Percentiles rank a stretch among this genome's conserved stretches.
phyloP scores from a whole-genome alignment of 92 coral and sea anemone genomes.

The Pocillopora meandrina region DNA sequence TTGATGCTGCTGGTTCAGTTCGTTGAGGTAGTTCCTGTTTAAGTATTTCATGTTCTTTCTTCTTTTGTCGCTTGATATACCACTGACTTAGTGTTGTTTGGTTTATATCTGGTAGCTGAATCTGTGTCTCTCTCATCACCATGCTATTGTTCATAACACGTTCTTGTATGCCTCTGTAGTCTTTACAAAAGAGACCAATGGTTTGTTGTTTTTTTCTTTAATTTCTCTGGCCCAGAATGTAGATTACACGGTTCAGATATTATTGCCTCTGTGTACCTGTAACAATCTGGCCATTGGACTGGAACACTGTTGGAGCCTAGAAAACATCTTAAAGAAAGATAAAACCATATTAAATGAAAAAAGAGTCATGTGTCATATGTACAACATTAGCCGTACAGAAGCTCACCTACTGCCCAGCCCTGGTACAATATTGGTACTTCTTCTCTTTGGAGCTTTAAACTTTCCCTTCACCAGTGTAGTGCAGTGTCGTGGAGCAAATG shows the following conservation, averaged over 20 bases:
- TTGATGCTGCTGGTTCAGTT: neutral
- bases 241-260: slow-evolving; percentile 34
- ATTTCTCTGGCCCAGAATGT: slow-evolving; percentile 27
- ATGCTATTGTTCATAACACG: slow-evolving; percentile 19
- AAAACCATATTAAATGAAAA: too few species aligned
- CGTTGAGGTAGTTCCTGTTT: slow-evolving; percentile 49
- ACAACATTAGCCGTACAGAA: too few species aligned
- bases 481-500: slow-evolving; percentile 15
- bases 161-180: slow-evolving; percentile 49
- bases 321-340: slow-evolving; percentile 31
- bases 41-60: slow-evolving; percentile 39
- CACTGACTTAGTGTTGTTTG: slow-evolving; percentile 62
- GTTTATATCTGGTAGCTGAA: slow-evolving; percentile 71
- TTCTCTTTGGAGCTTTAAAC: slow-evolving; percentile 51
- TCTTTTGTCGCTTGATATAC: slow-evolving; percentile 51
- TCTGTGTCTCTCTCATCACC: slow-evolving; percentile 44
- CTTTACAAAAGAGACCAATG: slow-evolving; percentile 47
- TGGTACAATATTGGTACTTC: slow-evolving; percentile 15
- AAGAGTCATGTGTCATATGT: too few species aligned
- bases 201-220: neutral
- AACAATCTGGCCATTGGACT: slow-evolving; percentile 59
- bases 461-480: slow-evolving; percentile 18
- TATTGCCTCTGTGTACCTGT: slow-evolving; percentile 23
- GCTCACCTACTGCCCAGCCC: slow-evolving; percentile 17
- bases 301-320: slow-evolving; percentile 42